phyloP scores from a whole-genome alignment of 2,797 vertebrate genomes.

The Urophycis tenuis region DNA sequence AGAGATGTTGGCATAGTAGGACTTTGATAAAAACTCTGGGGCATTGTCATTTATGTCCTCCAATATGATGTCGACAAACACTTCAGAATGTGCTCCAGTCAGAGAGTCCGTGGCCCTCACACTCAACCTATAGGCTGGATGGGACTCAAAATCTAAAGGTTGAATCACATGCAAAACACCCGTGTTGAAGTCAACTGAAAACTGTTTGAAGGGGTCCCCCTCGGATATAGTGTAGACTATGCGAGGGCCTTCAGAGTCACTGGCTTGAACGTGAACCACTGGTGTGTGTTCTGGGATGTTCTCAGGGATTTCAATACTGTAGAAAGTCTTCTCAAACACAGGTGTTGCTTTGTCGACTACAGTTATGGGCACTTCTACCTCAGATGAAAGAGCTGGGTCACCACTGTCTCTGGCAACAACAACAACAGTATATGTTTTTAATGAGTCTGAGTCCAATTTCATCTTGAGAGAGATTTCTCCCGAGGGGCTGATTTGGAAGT shows the following conservation, averaged over 20 bases:
- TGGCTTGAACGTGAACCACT: constrained; percentile 89
- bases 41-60: constrained; percentile 93
- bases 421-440: constrained; percentile 83
- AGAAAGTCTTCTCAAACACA: constrained; percentile 94
- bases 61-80: constrained; percentile 92
- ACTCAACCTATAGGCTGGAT: constrained; percentile 92
- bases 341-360: constrained; percentile 94
- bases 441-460: constrained; percentile 79
- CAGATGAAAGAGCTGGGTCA: constrained; percentile 79
- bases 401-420: constrained; percentile 87
- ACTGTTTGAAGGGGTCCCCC: constrained; percentile 92
- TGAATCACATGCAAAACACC: constrained; percentile 86
- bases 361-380: constrained; percentile 80
- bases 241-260: constrained; percentile 88
- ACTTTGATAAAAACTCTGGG: constrained; percentile 77
- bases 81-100: constrained; percentile 85
- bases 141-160: constrained; percentile 88
- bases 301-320: constrained; percentile 91
- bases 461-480: constrained; percentile 87
- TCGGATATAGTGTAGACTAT: constrained; percentile 93
- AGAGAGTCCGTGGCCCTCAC: constrained; percentile 89
- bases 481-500: constrained; percentile 79
- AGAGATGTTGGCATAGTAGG: constrained; percentile 79
- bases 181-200: constrained; percentile 93
- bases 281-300: constrained; percentile 84